Evolutionary conservation across 2,888 invertebrate species (phyloP).

Genomic region (Stenurella melanura): DNA sequence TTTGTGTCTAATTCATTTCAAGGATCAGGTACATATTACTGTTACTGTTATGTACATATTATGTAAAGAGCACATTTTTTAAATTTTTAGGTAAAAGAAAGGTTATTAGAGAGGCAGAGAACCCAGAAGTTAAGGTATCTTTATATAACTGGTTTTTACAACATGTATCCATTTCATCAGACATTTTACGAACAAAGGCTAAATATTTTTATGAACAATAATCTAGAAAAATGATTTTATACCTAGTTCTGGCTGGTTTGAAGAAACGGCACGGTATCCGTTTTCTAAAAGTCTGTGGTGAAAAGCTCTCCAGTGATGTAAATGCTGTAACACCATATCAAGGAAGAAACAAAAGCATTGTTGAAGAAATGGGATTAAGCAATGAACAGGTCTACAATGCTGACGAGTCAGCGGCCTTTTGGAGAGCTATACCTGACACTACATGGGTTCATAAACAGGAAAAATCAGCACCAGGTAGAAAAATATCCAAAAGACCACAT

Average conservation of each 20-base stretch:
- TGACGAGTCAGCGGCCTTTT: slow-evolving; percentile 53
- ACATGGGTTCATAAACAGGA: slow-evolving; percentile 50
- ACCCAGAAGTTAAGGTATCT: slow-evolving; percentile 48
- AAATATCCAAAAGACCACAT: slow-evolving; percentile 50
- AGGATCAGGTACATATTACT: slow-evolving; percentile 25
- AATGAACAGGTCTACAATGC: slow-evolving; percentile 56
- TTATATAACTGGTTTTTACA: slow-evolving; percentile 51
- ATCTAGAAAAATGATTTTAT: slow-evolving; percentile 43
- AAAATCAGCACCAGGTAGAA: slow-evolving; percentile 51
- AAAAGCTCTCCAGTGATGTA: slow-evolving; percentile 52
- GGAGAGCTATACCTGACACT: slow-evolving; percentile 51
- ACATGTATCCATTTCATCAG: slow-evolving; percentile 50
- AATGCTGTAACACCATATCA: slow-evolving; percentile 47
- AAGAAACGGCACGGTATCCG: slow-evolving; percentile 54
- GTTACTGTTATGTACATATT: slow-evolving; percentile 12
- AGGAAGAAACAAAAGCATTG: slow-evolving; percentile 34
- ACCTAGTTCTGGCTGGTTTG: slow-evolving; percentile 34
- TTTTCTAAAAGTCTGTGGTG: slow-evolving; percentile 51
- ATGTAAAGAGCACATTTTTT: slow-evolving; percentile 11
- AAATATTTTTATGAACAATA: slow-evolving; percentile 53
- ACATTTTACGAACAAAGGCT: slow-evolving; percentile 50
- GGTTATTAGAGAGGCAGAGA: slow-evolving; percentile 45
- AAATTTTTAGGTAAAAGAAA: slow-evolving; percentile 8
- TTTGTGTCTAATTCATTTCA: slow-evolving; percentile 22
- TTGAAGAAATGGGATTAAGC: slow-evolving; percentile 45